Base-by-base conservation (phyloP, 2,888 invertebrate genomes). In the Pseudanteris insignis region DNA sequence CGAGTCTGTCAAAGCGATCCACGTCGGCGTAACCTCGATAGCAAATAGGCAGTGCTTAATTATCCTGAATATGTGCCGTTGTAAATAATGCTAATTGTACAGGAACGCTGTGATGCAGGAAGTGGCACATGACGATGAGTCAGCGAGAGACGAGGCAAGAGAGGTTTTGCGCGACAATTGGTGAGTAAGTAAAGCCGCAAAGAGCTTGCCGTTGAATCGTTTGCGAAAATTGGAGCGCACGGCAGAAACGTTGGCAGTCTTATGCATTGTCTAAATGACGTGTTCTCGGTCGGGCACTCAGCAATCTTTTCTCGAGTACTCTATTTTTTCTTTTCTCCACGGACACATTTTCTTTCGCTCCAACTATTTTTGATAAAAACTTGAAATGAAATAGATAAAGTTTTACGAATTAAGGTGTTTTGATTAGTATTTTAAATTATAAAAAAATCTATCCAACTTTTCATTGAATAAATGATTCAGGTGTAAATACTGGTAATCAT, bases 51-150 rank as follows among this genome's bases (percentile, higher is more conserved):
- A 36, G 37, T 25, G 51, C 18, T 58, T 61, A 54, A 61, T 61
- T 61, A 61, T 61, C 48, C 50, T 36, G 43, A 38, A 51, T 58
- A 58, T 51, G 58, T 58, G 44, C 58, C 34, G 61, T 50, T 30
- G 47, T 50, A 46, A 48, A 61, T 61, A 58, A 58, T 50, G 55
- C 61, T 61, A 61, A 61, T 61, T 61, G 61, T 61, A 50, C 34
- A 46, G 55, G 34, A 50, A 51, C 61, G 46, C 46, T 14, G 46
- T 32, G 55, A 40, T 48, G 50, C 61, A 55, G 60, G 54, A 61
- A 61, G 60, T 61, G 48, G 60, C 54, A 61, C 60, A 53, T 46
- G 6, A 32, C 54, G 54, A 48, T 48, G 53, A 60, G 53, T 60
- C 47, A 54, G 60, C 60, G 60, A 38, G 54, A 61, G 47, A 40